A percentile compares a stretch with the other conserved stretches of the same genome.
These are phyloP conservation scores for Glaucopsyche alexis DNA, from an alignment of 2,888 invertebrate genomes.

Conservation along the genomic window DNA sequence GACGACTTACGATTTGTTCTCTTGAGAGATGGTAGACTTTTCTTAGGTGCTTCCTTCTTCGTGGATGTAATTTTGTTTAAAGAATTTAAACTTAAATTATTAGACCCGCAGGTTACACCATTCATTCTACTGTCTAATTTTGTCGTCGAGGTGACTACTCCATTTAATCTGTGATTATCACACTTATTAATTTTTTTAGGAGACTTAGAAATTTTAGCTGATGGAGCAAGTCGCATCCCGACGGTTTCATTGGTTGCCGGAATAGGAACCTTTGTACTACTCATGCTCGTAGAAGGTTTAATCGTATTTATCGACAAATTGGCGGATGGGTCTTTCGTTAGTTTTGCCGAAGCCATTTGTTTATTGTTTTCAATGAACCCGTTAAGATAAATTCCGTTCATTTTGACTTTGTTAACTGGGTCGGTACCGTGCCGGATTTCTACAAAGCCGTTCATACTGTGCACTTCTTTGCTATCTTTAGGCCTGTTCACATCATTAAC, in stretches of 20 bases:
- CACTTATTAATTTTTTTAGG: constrained; percentile 57
- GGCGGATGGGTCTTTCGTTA: constrained; percentile 62
- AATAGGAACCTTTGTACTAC: constrained; percentile 54
- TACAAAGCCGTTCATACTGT: constrained; percentile 66
- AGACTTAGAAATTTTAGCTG: constrained; percentile 50
- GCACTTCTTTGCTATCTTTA: constrained; percentile 55
- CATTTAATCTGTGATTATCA: constrained; percentile 57
- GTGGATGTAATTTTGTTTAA: constrained; percentile 51
- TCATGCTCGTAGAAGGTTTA: constrained; percentile 38
- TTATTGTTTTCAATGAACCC: constrained; percentile 60
- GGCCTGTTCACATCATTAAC: constrained; percentile 54
- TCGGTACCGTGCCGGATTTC: constrained; percentile 59
- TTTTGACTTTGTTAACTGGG: constrained; percentile 53
- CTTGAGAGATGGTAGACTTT: constrained; percentile 52
- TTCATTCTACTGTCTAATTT: constrained; percentile 73
- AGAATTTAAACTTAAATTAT: constrained; percentile 58
- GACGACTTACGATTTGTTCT: constrained; percentile 71
- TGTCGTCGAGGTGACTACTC: constrained; percentile 69
- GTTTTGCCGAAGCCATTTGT: constrained; percentile 45
- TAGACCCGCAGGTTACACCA: constrained; percentile 71
- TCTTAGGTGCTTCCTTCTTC: constrained; percentile 62
- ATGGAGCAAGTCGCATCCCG: constrained; percentile 55
- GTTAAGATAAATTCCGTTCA: constrained; percentile 51
- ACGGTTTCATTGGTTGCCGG: constrained; percentile 52
- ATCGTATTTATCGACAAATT: constrained; percentile 50